Conservation (phyloP, 23 tunicate genomes). For the Halocynthia roretzi region DNA sequence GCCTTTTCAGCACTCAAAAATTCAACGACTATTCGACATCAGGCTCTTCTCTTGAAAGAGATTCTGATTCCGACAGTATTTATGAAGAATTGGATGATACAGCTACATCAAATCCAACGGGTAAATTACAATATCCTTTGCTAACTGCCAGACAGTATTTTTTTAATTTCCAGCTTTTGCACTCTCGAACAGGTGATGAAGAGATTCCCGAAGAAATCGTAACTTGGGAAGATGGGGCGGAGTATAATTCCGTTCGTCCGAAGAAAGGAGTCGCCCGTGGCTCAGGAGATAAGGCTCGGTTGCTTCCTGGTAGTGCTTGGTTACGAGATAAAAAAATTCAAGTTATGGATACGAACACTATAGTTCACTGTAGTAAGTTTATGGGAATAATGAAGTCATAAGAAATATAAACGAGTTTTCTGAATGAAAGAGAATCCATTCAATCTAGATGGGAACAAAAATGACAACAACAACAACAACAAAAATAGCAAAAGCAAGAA, state of each 20-base stretch:
- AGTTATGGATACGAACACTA: constrained; percentile 11
- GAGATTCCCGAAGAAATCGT: constrained; percentile 89
- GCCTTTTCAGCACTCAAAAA: too few relatives aligned
- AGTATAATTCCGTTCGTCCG: neutral
- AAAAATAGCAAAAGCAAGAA: neutral
- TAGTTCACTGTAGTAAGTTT: too few relatives aligned
- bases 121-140: too few relatives aligned
- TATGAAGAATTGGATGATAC: too few relatives aligned
- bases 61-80: too few relatives aligned
- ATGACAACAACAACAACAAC: neutral
- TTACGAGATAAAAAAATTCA: constrained; percentile 60
- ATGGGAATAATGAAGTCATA: neutral
- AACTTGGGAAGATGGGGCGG: constrained; percentile 30
- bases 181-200: constrained; percentile 34
- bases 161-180: neutral
- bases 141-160: too few relatives aligned
- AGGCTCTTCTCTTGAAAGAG: too few relatives aligned
- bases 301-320: constrained; percentile 84
- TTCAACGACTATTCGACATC: too few relatives aligned
- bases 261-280: constrained; percentile 7
- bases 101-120: too few relatives aligned
- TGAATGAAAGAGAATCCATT: neutral
- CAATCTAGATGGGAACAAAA: neutral
- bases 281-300: constrained; percentile 1
- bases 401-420: neutral